Conservation (phyloP, 2,888 invertebrate genomes). For the Acanthacorydalis orientalis region DNA sequence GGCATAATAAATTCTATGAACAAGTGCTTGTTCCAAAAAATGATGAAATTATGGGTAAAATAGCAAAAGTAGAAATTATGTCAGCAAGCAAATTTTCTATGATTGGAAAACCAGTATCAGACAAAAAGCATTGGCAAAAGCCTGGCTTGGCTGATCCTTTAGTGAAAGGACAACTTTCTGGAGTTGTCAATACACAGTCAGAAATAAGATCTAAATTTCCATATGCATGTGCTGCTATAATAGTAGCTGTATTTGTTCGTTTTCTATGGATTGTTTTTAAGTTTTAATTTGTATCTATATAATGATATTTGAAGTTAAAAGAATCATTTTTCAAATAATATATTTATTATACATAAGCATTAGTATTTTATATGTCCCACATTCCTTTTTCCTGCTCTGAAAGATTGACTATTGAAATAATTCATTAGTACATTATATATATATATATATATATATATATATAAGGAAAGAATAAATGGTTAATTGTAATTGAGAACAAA, state of each 20-base stretch:
- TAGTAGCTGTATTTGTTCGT: conserved; percentile 18
- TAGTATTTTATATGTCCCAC: no score
- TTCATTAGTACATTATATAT: no score
- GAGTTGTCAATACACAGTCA: conserved; percentile 25
- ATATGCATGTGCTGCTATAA: conserved; percentile 18
- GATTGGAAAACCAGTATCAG: conserved; percentile 44
- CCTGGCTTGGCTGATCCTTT: conserved; percentile 35
- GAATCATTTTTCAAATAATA: not conserved
- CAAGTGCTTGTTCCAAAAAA: conserved; percentile 75
- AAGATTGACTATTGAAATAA: no score
- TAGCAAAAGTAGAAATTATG: conserved; percentile 58
- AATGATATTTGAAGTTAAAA: not conserved
- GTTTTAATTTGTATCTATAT: not conserved
- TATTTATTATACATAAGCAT: no score
- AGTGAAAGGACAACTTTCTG: conserved; percentile 38
- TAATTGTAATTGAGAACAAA: no score
- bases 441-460: no score
- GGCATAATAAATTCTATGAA: conserved; percentile 90
- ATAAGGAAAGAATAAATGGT: no score
- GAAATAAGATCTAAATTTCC: conserved; percentile 14
- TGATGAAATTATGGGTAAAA: conserved; percentile 62
- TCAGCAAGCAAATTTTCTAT: conserved; percentile 61
- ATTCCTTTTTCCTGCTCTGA: no score
- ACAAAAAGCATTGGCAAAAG: conserved; percentile 30
- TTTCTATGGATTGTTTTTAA: conserved; percentile 21